Evolutionary conservation across 2,113 vertebrate species (phyloP), one percentile per base, ranked within the genome.

Genomic region (Corvus hawaiiensis): DNA sequence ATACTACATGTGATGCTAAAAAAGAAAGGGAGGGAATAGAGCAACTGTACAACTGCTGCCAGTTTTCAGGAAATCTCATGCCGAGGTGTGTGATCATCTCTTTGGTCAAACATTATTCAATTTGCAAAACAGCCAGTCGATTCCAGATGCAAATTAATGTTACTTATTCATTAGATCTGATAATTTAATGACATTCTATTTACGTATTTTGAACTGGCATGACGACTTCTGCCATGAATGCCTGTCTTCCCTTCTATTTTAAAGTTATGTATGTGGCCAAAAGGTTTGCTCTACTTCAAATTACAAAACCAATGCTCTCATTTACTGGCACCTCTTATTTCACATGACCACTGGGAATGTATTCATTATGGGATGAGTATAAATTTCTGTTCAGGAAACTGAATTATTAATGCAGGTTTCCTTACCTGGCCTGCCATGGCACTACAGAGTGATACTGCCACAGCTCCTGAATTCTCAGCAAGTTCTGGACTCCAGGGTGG

Each of bases 391-490:
- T 91, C 44, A 81, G 68, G 51, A 84, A 94, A 89, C 61, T 87
- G 64, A 84, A 81, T 84, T 63, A 91, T 5, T 33, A 93, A 84
- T 62, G 35, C 77, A 91, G 27, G 35, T 87, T 71, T 95, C 91
- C 89, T 95, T 93, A 96, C 80, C 76, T 93, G 89, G 69, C 84
- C 95, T 94, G 90, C 51, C 87, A 78, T 84, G 81, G 56, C 77
- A 94, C 64, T 94, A 95, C 68, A 89, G 80, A 91, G 73, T 51
- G 76, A 71, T 74, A 95, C 76, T 89, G 87, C 39, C 56, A 94
- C 80, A 89, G 87, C 77, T 96, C 28, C 93, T 95, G 93, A 94
- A 91, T 81, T 93, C 81, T 89, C 93, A 87, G 51, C 73, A 84
- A 89, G 52, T 30, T 91, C 93, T 93, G 76, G 68, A 71, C 80